Evolutionary conservation across 1,140 invertebrate genomes (phyloP).

Genomic region (Nautilus pompilius): DNA sequence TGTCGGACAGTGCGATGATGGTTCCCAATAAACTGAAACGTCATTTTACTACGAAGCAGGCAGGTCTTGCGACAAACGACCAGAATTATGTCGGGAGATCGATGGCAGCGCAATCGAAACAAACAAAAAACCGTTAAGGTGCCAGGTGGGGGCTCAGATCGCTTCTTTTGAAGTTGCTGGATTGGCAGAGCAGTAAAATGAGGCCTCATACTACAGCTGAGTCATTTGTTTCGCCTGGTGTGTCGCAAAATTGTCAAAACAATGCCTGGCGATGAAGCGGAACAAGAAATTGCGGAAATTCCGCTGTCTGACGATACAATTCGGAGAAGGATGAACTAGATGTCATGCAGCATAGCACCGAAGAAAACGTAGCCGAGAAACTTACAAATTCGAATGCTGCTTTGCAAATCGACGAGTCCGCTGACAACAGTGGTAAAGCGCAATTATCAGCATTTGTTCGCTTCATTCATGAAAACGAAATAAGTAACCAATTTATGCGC

Average conservation of each 20-base stretch:
- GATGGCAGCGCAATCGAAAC: background rate
- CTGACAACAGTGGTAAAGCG: background rate
- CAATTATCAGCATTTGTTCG: background rate
- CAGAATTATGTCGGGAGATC: background rate
- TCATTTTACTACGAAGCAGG: background rate
- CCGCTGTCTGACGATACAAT: background rate
- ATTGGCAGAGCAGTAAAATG: background rate
- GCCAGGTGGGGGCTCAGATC: background rate
- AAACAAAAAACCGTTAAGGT: background rate
- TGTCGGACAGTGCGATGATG: background rate
- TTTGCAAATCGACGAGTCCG: background rate
- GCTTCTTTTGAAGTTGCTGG: background rate
- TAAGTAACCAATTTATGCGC: background rate
- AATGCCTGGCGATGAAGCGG: background rate
- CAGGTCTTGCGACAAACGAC: background rate
- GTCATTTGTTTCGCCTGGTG: background rate
- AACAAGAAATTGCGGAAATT: background rate
- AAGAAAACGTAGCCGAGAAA: background rate
- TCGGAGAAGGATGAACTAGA: background rate
- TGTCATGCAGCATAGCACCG: background rate
- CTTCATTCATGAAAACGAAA: background rate
- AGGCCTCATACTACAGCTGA: background rate
- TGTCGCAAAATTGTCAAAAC: background rate
- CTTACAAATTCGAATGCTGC: background rate
- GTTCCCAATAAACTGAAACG: background rate